These are phyloP conservation scores for Tamandua tetradactyla DNA, from an alignment of 2,797 vertebrate genomes.

Conservation along the genomic window DNA sequence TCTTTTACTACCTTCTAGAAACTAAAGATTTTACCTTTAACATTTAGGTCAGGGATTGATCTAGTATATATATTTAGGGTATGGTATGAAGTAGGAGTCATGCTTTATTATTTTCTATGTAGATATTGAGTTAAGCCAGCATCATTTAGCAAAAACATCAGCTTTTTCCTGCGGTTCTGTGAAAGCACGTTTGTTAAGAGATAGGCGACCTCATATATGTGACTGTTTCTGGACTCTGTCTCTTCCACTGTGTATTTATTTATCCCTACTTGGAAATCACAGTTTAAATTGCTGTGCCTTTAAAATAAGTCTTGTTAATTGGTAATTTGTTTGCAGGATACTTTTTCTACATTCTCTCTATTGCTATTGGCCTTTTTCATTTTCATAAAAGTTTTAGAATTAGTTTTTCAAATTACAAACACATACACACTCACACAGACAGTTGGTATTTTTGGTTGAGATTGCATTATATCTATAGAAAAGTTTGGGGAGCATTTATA, in stretches of 20 bases:
- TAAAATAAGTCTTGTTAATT: background rate
- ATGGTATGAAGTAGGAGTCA: background rate
- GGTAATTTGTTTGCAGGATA: background rate
- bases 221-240: background rate
- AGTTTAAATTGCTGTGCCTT: background rate
- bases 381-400: background rate
- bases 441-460: background rate
- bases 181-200: background rate
- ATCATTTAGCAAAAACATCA: fast-evolving
- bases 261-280: background rate
- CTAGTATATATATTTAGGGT: background rate
- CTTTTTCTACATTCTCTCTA: background rate
- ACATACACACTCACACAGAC: fast-evolving
- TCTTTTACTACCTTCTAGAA: background rate
- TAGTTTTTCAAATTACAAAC: background rate
- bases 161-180: background rate
- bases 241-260: background rate
- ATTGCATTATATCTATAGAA: background rate
- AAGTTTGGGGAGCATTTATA: background rate
- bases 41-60: background rate
- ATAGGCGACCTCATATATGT: background rate
- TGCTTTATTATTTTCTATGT: background rate
- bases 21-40: background rate
- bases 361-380: background rate
- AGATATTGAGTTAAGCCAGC: background rate